Base-by-base conservation (phyloP, 2,113 vertebrate species). In the Xenopus borealis region DNA sequence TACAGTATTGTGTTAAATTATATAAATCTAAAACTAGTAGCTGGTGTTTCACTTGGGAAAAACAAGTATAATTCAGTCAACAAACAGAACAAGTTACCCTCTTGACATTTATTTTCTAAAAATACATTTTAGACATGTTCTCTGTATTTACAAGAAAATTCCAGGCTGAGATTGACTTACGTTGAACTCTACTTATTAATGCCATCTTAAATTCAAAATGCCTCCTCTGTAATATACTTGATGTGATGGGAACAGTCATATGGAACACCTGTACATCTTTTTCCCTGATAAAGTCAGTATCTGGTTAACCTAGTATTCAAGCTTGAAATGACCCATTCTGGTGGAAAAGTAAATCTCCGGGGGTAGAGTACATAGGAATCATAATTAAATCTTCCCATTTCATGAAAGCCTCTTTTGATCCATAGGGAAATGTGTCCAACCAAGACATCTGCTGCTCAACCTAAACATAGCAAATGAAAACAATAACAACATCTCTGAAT, bases 191-290 rank as follows among this genome's bases (percentile, higher is more conserved):
- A 27, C 5, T 61, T 23, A 61, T 20, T 12, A 61, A 61, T 23
- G 10, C 18, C 12, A 27, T 3, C 9, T 20, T 1, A 18, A 61
- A 20, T 50, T 27, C 13, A 23, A 23, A 61, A 12, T 13, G 3
- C 18, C 11, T 20, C 3, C 13, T 11, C 8, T 61, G 58, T 23
- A 61, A 23, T 27, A 20, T 1, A 23, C 19, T 19, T 61, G 13
- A 61, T 23, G 19, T 23, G 27, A 63, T 3, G 46, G 59, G 16
- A 40, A 55, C 27, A 72, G 45, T 18, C 5, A 10, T 50, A 27
- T 18, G 45, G 47, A 72, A 33, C 70, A 72, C 17, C 62, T 72
- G 71, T 64, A 27, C 62, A 3, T 19, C 46, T 47, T 55, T 72
- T 72, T 33, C 46, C 11, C 4, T 72, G 59, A 63, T 64, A 64